These are phyloP conservation scores for Liasis olivaceus DNA, from an alignment of 2,797 vertebrate genomes.

Conservation along the genomic window DNA sequence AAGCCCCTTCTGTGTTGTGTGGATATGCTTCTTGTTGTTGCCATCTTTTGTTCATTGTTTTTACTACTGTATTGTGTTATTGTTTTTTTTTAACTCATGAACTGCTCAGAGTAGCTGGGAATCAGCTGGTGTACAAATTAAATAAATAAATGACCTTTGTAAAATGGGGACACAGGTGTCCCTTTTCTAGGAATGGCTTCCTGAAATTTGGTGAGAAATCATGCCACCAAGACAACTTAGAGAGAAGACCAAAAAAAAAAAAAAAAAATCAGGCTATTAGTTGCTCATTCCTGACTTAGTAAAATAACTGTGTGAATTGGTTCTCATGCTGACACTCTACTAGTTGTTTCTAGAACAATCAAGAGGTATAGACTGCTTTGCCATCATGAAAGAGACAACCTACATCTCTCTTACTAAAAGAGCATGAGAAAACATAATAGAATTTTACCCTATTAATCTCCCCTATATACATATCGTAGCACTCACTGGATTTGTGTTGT, in stretches of 20 bases:
- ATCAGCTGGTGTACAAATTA: not conserved
- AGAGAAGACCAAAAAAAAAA: not conserved
- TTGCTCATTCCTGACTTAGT: not conserved
- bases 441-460: not conserved
- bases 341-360: not conserved
- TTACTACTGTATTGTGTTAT: not conserved
- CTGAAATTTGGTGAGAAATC: constrained; percentile 47
- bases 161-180: not conserved
- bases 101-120: not conserved
- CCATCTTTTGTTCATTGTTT: not conserved
- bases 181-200: not conserved
- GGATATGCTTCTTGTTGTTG: not conserved
- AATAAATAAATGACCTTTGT: not conserved
- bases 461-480: too few relatives aligned
- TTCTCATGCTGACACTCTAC: not conserved
- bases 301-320: not conserved
- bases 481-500: not conserved
- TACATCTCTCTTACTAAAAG: not conserved
- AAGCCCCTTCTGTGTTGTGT: not conserved
- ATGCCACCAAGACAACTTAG: constrained; percentile 1
- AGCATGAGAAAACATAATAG: not conserved
- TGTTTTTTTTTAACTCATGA: not conserved
- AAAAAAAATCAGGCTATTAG: not conserved
- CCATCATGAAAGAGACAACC: not conserved
- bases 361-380: not conserved